Evolutionary conservation across 2,113 vertebrate species (phyloP), one percentile per base, ranked within the genome.

Genomic region (Danionella cerebrum): DNA sequence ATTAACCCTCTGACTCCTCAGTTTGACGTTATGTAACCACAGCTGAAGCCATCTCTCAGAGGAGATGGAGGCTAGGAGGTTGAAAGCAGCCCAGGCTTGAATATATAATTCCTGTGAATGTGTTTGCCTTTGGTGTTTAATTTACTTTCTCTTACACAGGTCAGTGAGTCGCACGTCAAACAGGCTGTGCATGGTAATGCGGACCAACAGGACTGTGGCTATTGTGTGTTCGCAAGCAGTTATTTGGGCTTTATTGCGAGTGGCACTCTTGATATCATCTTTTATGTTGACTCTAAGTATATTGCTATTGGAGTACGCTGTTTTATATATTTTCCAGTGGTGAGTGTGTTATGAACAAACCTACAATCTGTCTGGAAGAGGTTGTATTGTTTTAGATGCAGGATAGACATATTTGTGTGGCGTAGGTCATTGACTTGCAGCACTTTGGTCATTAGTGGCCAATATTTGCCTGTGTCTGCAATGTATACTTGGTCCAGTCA

Each of bases 81-180:
- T 25, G 54, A 50, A 31, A 33, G 47, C 18, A 29, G 29, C 35
- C 38, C 39, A 52, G 63, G 21, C 63, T 22, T 39, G 63, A 72
- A 60, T 72, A 24, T 19, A 35, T 67, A 50, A 60, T 67, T 67
- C 22, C 18, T 42, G 33, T 71, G 62, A 44, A 58, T 65, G 42
- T 65, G 42, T 69, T 74, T 65, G 25, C 44, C 27, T 59, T 44
- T 58, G 16, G 13, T 74, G 36, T 69, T 74, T 65, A 59, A 74
- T 66, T 59, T 66, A 41, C 58, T 57, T 27, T 53, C 45, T 60
- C 27, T 22, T 45, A 36, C 54, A 51, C 54, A 66, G 67, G 66
- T 59, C 66, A 65, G 47, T 62, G 29, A 66, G 33, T 10, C 39
- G 31, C 39, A 25, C 33, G 18, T 52, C 31, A 33, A 39, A 58